Base-by-base conservation (phyloP, 2,888 invertebrate genomes). In the Kryphioiulus occultus region DNA sequence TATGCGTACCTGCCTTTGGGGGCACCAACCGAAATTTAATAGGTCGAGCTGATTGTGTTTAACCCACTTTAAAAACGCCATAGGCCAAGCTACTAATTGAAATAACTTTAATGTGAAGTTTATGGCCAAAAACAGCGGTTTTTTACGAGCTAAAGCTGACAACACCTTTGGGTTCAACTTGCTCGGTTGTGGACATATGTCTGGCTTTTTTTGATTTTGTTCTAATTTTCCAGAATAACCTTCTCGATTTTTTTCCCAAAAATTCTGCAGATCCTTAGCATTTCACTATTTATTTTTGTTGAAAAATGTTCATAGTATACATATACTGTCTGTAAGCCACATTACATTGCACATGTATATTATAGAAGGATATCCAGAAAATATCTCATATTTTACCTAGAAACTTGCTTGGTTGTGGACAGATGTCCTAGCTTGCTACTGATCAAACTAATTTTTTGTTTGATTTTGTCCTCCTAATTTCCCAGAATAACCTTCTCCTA, bases 1-100 rank as follows among this genome's bases (percentile, higher is more conserved):
- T 17, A 68, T 59, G 59, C 59, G 22, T 19, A 59, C 59, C n/a
- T 59, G n/a, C 3, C 68, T 68, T 0, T 26, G 68, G 68, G 68
- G 68, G 68, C 68, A 68, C 68, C 68, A 68, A 68, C 68, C 68
- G 26, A 68, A 68, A 68, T 68, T 68, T 68, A 68, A 68, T 68
- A 68, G 68, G 68, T 68, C 68, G 68, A 68, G 26, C 68, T 59
- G 59, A 59, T 59, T 59, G 26, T 68, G 26, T n/a, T 68, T 68
- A 68, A 68, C 68, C 68, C 68, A 68, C 68, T 68, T 68, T 68
- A 68, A 68, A 68, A 68, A 12, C 68, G 68, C 10, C n/a, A 26
- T 12, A 26, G 26, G 26, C 10, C 26, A 26, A 26, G 26, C 68
- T 68, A 3, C 68, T 26, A 68, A 26, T 68, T 59, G 53, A 59